A percentile compares a stretch with the other conserved stretches of the same genome.
These are phyloP conservation scores for Scaptomyza flava DNA, from an alignment of 2,888 invertebrate genomes.

Conservation along the genomic window DNA sequence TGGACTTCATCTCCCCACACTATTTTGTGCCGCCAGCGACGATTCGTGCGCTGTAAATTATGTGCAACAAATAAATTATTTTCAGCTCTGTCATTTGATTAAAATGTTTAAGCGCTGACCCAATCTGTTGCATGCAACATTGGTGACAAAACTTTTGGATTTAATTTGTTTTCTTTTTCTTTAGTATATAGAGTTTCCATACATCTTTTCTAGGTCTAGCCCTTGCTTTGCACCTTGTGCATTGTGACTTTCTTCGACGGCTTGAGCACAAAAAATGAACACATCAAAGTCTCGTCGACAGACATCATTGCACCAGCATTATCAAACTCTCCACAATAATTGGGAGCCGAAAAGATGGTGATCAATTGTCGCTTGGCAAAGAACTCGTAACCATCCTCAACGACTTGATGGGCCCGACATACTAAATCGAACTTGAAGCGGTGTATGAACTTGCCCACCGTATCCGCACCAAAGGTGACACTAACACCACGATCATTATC, in stretches of 20 bases:
- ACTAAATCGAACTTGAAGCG: constrained; percentile 99
- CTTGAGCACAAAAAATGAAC: constrained; percentile 88
- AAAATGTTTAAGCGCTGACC: constrained; percentile 58
- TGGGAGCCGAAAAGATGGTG: constrained; percentile 93
- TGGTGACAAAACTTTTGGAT: constrained; percentile 1
- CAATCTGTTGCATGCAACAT: constrained; percentile 57
- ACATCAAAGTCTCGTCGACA: constrained; percentile 97
- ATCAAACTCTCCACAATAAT: constrained; percentile 92
- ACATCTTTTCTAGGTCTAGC: not conserved
- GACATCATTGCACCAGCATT: constrained; percentile 97
- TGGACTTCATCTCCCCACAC: constrained; percentile 10
- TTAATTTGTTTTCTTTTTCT: not conserved
- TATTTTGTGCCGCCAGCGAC: constrained; percentile 15
- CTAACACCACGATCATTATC: constrained; percentile 99
- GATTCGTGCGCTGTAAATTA: constrained; percentile 51
- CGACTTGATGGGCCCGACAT: constrained; percentile 99
- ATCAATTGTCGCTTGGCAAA: constrained; percentile 97
- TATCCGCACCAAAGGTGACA: constrained; percentile 98
- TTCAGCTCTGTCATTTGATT: constrained; percentile 74
- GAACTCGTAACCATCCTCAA: constrained; percentile 98
- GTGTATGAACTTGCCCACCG: constrained; percentile 84
- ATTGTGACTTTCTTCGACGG: constrained; percentile 50
- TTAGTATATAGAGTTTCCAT: not conserved
- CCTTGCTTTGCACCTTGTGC: constrained; percentile 44
- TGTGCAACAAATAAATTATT: constrained; percentile 73